Evolutionary conservation across 1,140 invertebrate species (phyloP).

Genomic region (Eubasilissa regina): DNA sequence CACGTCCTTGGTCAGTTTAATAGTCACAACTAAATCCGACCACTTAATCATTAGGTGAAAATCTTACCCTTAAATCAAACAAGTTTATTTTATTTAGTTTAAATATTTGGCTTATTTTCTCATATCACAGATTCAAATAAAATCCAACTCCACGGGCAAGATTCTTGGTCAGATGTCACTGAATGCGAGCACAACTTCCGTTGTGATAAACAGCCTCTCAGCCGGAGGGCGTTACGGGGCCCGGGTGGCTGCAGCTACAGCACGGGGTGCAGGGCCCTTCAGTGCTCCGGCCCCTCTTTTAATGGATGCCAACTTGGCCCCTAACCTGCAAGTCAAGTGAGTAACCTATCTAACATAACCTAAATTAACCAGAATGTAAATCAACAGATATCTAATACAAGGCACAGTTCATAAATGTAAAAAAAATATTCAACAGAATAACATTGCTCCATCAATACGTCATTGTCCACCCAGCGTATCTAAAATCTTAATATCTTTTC

Average conservation of each 20-base stretch:
- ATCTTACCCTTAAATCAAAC: too few relatives aligned
- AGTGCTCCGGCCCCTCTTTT: conserved; percentile 72
- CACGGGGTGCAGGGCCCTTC: conserved; percentile 75
- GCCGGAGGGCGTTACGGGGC: conserved; percentile 77
- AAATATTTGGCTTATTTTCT: too few relatives aligned
- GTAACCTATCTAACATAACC: conserved; percentile 1
- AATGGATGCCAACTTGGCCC: conserved; percentile 72
- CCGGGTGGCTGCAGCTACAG: conserved; percentile 77
- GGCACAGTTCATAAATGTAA: too few relatives aligned
- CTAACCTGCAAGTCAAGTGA: conserved; percentile 60
- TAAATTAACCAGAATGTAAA: not conserved
- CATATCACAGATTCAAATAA: conserved; percentile 77
- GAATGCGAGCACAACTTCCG: conserved; percentile 76
- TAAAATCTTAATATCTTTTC: too few relatives aligned
- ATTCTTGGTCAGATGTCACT: conserved; percentile 78
- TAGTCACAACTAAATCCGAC: too few relatives aligned
- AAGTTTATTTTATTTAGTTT: too few relatives aligned
- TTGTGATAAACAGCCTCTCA: conserved; percentile 77
- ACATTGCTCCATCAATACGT: too few relatives aligned
- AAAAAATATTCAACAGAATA: too few relatives aligned
- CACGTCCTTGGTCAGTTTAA: too few relatives aligned
- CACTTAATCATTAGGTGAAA: too few relatives aligned
- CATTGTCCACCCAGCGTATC: too few relatives aligned
- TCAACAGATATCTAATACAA: too few relatives aligned
- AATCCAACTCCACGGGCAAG: conserved; percentile 75